These are phyloP conservation scores for Vombatus ursinus DNA, from an alignment of 2,113 vertebrate genomes.

Conservation along the genomic window DNA sequence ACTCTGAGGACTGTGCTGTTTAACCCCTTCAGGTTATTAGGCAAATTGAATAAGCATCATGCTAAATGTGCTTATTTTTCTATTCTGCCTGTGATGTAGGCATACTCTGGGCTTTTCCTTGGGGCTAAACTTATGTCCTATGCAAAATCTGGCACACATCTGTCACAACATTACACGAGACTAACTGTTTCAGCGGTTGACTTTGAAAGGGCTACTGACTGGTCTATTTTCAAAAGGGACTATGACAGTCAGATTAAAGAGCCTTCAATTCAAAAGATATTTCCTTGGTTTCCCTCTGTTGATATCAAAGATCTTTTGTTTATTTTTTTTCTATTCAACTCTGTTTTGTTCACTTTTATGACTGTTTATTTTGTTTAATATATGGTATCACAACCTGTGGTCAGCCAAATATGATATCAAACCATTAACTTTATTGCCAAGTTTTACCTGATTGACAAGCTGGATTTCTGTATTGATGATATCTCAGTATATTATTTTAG, in stretches of 20 bases:
- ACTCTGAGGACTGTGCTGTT: not conserved
- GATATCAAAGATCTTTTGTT: not conserved
- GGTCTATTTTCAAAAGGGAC: conserved; percentile 9
- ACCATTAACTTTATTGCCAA: conserved; percentile 20
- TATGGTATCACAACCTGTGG: not conserved
- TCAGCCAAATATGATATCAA: conserved; percentile 9
- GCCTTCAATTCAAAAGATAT: conserved; percentile 37
- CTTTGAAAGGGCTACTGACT: conserved; percentile 10
- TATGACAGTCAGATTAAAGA: conserved; percentile 47
- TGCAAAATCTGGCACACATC: conserved; percentile 72
- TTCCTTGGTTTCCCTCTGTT: conserved; percentile 36
- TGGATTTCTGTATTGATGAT: not conserved
- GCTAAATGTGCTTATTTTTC: conserved; percentile 28
- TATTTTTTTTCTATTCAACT: not conserved
- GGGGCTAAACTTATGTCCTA: not conserved
- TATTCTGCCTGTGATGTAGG: conserved; percentile 31
- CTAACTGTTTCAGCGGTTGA: conserved; percentile 48
- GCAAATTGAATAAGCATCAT: not conserved
- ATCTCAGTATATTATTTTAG: not conserved
- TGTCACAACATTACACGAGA: conserved; percentile 68
- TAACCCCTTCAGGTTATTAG: conserved; percentile 7
- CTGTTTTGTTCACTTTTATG: not conserved
- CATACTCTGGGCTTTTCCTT: conserved; percentile 55
- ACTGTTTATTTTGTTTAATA: conserved; percentile 9
- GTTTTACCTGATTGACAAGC: not conserved